phyloP scores from a whole-genome alignment of 2,113 vertebrate genomes.

The Tyto alba region DNA sequence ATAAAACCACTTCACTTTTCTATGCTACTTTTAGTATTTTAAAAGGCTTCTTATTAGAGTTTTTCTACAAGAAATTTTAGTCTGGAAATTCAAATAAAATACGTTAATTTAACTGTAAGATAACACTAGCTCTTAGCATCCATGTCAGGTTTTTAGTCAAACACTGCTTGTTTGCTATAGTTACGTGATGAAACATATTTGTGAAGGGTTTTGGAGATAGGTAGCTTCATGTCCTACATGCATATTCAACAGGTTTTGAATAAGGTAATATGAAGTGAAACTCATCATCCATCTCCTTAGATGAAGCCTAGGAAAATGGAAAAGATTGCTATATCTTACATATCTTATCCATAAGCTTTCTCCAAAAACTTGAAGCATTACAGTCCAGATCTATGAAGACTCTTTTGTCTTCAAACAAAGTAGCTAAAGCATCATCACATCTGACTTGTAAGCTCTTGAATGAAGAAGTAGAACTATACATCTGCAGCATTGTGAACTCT shows the following conservation, averaged over 20 bases:
- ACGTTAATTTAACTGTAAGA: background rate
- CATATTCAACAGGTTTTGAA: background rate
- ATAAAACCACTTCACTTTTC: background rate
- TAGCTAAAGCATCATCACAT: background rate
- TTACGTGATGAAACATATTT: background rate
- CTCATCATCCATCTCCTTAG: background rate
- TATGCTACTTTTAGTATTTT: background rate
- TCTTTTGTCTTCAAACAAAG: background rate
- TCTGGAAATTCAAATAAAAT: background rate
- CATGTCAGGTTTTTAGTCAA: background rate
- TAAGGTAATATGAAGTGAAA: background rate
- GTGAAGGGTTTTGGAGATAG: background rate
- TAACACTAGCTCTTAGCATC: background rate
- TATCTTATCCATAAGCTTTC: background rate
- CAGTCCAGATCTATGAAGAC: background rate
- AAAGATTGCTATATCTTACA: background rate
- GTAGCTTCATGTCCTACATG: background rate
- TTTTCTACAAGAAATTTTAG: background rate
- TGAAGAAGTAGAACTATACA: background rate
- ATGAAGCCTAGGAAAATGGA: background rate
- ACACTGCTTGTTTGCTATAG: background rate
- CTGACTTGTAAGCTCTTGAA: background rate
- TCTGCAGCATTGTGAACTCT: background rate
- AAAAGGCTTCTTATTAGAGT: background rate
- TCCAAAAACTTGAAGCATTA: background rate